Evolutionary conservation across 2,113 vertebrate genomes (phyloP).

Genomic region (Theristicus caerulescens): DNA sequence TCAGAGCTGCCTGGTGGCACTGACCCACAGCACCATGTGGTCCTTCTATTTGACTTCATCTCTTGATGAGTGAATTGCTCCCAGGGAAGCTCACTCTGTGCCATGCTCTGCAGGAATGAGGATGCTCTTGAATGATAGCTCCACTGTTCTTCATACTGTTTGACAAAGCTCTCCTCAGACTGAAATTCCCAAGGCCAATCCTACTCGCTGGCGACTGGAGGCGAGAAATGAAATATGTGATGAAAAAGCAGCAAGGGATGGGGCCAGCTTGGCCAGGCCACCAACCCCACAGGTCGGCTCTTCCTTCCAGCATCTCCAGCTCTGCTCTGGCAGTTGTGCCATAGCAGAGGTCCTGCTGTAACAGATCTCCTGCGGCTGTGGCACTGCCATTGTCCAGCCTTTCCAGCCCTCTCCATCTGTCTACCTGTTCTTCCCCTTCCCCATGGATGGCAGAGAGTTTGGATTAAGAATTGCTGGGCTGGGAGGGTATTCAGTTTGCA

Average conservation of each 20-base stretch:
- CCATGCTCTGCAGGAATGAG: not conserved
- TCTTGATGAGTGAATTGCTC: not conserved
- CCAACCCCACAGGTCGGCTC: not conserved
- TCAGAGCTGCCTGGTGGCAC: not conserved
- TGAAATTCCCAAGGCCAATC: not conserved
- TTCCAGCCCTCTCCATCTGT: conserved; percentile 14
- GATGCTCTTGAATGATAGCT: not conserved
- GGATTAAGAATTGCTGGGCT: not conserved
- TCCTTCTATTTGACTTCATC: not conserved
- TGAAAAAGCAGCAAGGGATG: not conserved
- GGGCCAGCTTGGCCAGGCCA: not conserved
- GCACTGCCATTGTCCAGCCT: not conserved
- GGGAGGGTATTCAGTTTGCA: not conserved
- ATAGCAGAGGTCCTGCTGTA: not conserved
- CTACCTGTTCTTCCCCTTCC: not conserved
- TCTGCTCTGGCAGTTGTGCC: not conserved
- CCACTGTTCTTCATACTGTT: not conserved
- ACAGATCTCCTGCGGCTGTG: not conserved
- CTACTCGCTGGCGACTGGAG: not conserved
- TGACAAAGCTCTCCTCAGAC: not conserved
- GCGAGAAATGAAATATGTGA: not conserved
- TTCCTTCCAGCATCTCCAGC: not conserved
- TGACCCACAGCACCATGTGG: not conserved
- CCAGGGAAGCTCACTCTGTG: not conserved
- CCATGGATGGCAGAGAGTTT: not conserved